These are phyloP conservation scores for Chaenocephalus aceratus DNA, from an alignment of 2,113 vertebrate genomes.

Conservation along the genomic window DNA sequence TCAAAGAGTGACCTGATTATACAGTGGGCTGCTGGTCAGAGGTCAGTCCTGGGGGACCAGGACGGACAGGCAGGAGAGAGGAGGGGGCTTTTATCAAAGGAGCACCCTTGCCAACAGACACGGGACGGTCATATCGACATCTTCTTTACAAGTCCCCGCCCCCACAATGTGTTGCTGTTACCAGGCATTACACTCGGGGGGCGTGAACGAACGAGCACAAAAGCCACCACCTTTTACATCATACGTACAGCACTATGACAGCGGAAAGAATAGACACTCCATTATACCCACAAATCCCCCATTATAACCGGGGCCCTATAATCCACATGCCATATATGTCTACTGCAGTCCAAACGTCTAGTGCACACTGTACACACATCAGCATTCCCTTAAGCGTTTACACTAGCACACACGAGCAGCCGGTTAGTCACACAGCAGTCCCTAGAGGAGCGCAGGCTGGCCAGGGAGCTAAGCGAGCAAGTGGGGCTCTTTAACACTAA, in stretches of 20 bases:
- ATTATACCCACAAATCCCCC: constrained; percentile 77
- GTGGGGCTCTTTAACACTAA: constrained; percentile 86
- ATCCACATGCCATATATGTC: constrained; percentile 83
- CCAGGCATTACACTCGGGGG: constrained; percentile 67
- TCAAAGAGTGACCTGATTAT: constrained; percentile 74
- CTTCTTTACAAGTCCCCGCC: constrained; percentile 56
- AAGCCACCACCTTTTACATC: constrained; percentile 75
- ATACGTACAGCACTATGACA: constrained; percentile 80
- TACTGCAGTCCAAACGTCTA: constrained; percentile 80
- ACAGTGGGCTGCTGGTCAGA: constrained; percentile 66
- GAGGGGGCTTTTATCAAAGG: constrained; percentile 51
- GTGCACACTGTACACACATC: constrained; percentile 80
- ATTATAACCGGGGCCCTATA: constrained; percentile 64
- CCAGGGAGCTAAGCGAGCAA: constrained; percentile 82
- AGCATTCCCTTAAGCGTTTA: constrained; percentile 82
- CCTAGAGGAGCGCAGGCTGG: constrained; percentile 77
- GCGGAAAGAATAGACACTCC: constrained; percentile 81
- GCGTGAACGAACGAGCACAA: constrained; percentile 57
- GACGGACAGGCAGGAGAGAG: constrained; percentile 44
- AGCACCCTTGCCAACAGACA: constrained; percentile 71
- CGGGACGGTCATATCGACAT: constrained; percentile 55
- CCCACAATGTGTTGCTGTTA: constrained; percentile 55
- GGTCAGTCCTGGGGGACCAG: constrained; percentile 68
- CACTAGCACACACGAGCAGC: constrained; percentile 85
- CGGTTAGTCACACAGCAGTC: constrained; percentile 82